phyloP scores from a whole-genome alignment of 1,140 invertebrate species.

The Lucilia cuprina region DNA sequence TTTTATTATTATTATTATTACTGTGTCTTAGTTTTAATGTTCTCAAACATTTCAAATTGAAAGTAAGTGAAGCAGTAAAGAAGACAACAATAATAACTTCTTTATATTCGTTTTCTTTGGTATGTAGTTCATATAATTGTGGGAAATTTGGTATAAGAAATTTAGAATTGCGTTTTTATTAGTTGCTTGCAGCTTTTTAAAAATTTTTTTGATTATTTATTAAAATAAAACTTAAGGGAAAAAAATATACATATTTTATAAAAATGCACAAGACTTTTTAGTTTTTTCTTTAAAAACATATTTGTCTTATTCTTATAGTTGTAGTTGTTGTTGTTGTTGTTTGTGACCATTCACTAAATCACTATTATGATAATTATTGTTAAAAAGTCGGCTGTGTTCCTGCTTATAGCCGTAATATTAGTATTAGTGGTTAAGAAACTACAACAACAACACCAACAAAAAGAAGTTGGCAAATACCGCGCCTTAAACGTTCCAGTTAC shows the following conservation, averaged over 20 bases:
- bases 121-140: slow-evolving; percentile 29
- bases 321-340: neutral
- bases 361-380: slow-evolving; percentile 12
- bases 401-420: neutral
- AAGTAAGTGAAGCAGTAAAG: slow-evolving; percentile 28
- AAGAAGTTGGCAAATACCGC: too few relatives aligned
- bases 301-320: neutral
- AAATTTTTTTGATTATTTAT: slow-evolving; percentile 18
- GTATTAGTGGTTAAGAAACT: neutral
- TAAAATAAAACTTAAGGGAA: neutral
- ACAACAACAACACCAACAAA: too few relatives aligned
- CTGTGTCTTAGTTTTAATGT: neutral
- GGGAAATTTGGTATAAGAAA: slow-evolving; percentile 6
- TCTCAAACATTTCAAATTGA: neutral
- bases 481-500: slow-evolving; percentile 56
- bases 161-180: neutral
- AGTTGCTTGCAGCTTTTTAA: neutral
- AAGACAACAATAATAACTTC: neutral
- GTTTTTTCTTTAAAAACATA: neutral
- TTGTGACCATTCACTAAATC: slow-evolving; percentile 12
- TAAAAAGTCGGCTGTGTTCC: neutral
- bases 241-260: neutral
- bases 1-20: neutral
- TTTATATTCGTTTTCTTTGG: neutral
- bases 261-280: neutral